phyloP scores from a whole-genome alignment of 1,140 invertebrate species.

The Heliconius hewitsoni region DNA sequence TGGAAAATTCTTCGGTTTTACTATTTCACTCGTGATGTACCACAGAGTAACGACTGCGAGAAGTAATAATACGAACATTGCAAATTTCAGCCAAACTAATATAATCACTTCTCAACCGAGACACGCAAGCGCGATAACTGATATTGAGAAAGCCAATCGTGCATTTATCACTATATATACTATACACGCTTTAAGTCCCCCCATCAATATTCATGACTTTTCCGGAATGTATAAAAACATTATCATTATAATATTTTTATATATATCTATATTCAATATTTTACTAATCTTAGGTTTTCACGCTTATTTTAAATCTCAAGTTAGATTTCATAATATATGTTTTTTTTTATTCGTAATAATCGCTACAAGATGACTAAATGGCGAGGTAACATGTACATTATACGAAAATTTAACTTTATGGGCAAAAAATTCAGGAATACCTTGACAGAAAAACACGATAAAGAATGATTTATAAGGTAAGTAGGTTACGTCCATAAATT shows the following conservation, averaged over 20 bases:
- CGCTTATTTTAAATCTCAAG: too few species aligned
- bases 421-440: not conserved
- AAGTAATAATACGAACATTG: not conserved
- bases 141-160: not conserved
- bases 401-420: not conserved
- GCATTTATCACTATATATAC: not conserved
- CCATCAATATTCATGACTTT: not conserved
- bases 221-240: not conserved
- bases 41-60: not conserved
- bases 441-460: not conserved
- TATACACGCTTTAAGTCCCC: not conserved
- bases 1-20: conserved; percentile 44
- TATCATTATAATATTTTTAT: not conserved
- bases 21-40: conserved; percentile 17
- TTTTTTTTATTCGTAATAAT: too few species aligned
- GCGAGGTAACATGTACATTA: not conserved
- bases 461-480: not conserved
- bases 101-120: not conserved
- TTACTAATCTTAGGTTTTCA: not conserved
- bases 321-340: too few species aligned
- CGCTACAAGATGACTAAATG: not conserved
- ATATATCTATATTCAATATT: not conserved
- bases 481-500: not conserved
- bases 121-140: conserved; percentile 4
- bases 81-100: not conserved